A percentile compares a stretch with the other conserved stretches of the same genome.
These are phyloP conservation scores for Notospermus geniculatus DNA, from an alignment of 1,140 invertebrate genomes.

Conservation along the genomic window DNA sequence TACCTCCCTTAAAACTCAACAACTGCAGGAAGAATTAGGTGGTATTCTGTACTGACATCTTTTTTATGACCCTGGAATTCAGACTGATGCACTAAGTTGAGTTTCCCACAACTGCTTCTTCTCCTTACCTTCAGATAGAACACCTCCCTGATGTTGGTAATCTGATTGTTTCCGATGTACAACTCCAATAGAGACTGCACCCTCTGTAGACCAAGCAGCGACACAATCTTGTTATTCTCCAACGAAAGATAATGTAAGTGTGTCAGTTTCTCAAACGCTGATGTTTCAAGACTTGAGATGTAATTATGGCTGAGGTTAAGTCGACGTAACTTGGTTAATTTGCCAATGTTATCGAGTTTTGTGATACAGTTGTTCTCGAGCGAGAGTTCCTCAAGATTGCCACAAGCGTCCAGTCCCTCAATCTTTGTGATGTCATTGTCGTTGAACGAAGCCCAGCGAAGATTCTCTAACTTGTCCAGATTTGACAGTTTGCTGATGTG, in stretches of 20 bases:
- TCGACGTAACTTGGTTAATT: constrained; percentile 76
- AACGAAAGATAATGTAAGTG: constrained; percentile 47
- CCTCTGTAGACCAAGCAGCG: constrained; percentile 41
- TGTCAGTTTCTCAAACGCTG: constrained; percentile 32
- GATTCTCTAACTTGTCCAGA: constrained; percentile 44
- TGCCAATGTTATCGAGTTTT: constrained; percentile 78
- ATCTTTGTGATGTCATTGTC: constrained; percentile 54
- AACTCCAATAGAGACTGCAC: constrained; percentile 43
- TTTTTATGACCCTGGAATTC: too few species aligned
- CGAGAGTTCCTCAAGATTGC: constrained; percentile 63
- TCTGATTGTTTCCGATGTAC: constrained; percentile 52
- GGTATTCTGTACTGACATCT: too few species aligned
- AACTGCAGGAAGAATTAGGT: too few species aligned
- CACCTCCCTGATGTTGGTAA: constrained; percentile 49
- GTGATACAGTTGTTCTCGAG: constrained; percentile 86
- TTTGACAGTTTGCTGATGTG: constrained; percentile 51
- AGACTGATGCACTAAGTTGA: too few species aligned
- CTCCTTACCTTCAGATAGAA: constrained; percentile 48
- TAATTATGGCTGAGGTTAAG: constrained; percentile 83
- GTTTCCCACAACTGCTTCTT: too few species aligned
- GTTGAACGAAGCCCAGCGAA: constrained; percentile 52
- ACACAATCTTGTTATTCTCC: constrained; percentile 44
- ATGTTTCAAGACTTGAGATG: constrained; percentile 64
- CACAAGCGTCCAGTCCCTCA: constrained; percentile 50
- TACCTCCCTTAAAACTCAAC: too few species aligned